Evolutionary conservation across 2,797 vertebrate species (phyloP), one percentile per base, ranked within the genome.

Genomic region (Poecilia gillii): DNA sequence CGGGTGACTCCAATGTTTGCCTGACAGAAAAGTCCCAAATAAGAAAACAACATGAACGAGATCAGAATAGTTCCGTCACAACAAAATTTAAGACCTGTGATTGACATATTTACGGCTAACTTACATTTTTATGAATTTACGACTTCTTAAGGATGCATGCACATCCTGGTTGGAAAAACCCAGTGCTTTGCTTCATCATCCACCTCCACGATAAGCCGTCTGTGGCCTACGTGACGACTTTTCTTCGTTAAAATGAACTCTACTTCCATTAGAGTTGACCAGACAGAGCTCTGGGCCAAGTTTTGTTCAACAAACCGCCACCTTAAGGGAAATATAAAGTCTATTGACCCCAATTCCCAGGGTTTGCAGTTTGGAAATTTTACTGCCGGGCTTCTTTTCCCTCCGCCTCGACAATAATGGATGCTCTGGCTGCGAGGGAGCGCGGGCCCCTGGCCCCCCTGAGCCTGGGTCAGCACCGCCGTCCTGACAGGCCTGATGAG

Each of bases 321-420:
- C 86, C 72, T 82, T 73, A 81, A 85, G 71, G 53, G 33, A 43
- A 87, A 81, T 4, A 78, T 57, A 78, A 79, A 84, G 86, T 85
- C 80, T 82, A 82, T 86, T 87, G 89, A 92, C 90, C 88, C 83
- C 90, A 79, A 87, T 91, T 90, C 87, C 75, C 77, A 73, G 83
- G 84, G 84, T 85, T 85, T 73, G 85, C 74, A 82, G 64, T 81
- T 92, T 90, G 82, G 81, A 87, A 88, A 86, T 88, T 90, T 92
- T 89, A 88, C 36, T 45, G 85, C 78, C 80, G 74, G 86, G 86
- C 59, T 88, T 89, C 86, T 79, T 88, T 83, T 84, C 76, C 43
- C 85, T 85, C 75, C 25, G 80, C 87, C 62, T 71, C 13, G 84
- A 81, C 79, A 36, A 6, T 89, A 90, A 92, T 78, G 89, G 89